These are phyloP conservation scores for Gastracanthus pulcherrimus DNA, from an alignment of 2,888 invertebrate species.

Conservation along the genomic window DNA sequence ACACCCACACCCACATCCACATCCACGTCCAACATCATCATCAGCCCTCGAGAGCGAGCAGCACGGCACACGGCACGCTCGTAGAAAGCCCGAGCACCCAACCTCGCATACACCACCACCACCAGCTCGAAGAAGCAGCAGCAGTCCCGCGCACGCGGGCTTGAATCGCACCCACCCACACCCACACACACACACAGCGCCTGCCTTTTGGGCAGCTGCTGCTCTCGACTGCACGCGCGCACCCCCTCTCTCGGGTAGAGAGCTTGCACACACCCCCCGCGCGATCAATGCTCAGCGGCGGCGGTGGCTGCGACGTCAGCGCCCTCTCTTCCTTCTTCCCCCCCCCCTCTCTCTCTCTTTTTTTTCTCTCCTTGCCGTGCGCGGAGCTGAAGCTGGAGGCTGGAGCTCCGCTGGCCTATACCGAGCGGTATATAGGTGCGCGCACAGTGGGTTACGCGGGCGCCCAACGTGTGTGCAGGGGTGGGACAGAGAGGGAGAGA, in stretches of 20 bases:
- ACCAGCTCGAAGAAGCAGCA: too few species aligned
- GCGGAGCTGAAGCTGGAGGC: neutral
- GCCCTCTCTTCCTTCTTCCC: slow-evolving; percentile 68
- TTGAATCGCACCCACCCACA: too few species aligned
- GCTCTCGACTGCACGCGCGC: neutral
- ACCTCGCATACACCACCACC: too few species aligned
- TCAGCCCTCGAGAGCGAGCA: neutral
- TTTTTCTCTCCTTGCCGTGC: slow-evolving; percentile 6
- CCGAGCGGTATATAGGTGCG: too few species aligned
- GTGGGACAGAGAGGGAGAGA: too few species aligned
- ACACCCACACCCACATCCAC: neutral
- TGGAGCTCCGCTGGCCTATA: too few species aligned
- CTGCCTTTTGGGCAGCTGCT: slow-evolving; percentile 22
- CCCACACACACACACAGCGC: neutral
- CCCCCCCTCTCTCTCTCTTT: neutral
- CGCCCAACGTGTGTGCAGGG: too few species aligned
- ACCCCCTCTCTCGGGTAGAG: slow-evolving; percentile 48
- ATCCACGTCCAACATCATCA: neutral
- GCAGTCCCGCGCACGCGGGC: too few species aligned
- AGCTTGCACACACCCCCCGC: slow-evolving; percentile 66
- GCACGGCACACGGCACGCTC: too few species aligned
- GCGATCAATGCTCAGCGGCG: slow-evolving; percentile 75
- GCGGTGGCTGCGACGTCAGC: slow-evolving; percentile 69
- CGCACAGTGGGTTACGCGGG: too few species aligned
- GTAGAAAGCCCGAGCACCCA: too few species aligned